Base-by-base conservation (phyloP, 1,140 invertebrate species). In the Scaptomyza graminum region DNA sequence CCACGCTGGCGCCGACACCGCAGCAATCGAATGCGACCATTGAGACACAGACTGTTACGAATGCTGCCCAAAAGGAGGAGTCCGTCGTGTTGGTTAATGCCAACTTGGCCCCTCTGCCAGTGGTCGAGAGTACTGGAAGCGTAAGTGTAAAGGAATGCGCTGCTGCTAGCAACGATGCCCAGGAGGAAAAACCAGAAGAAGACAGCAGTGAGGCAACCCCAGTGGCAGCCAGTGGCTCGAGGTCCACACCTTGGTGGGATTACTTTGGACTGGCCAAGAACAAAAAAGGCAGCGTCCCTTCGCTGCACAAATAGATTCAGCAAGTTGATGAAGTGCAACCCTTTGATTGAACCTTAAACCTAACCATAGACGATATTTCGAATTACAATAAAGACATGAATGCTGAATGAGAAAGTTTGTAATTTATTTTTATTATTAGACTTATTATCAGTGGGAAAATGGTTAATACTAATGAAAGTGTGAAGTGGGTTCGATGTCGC, bases 181-280 rank as follows among this genome's bases (percentile, higher is more conserved):
- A 43, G 6, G 28, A 31, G 5, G 28, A 31, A 31, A 1, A 22
- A n/a, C n/a, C 25, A 31, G 28, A 7, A 31, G 28, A 31, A 5
- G 22, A 1, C 28, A 13, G 13, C 34, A 50, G 1, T 16, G 8
- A 9, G 15, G 31, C 5, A 13, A 3, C 15, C 25, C 44, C n/a
- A 44, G 13, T 11, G 5, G n/a, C 37, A 1, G 41, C 18, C 8
- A 6, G 16, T 1, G 5, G 6, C 1, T 5, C 65, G 11, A 55
- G n/a, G 22, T 11, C 25, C 1, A 49, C 34, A 13, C 46, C 73
- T 18, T 80, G 78, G 78, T 81, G 73, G 78, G 68, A 71, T 5
- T 80, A 68, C 39, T 34, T 80, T 11, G 78, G 78, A 1, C 68
- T 81, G 39, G 73, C 51, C 28, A 73, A 34, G 44, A 64, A 37